These are phyloP conservation scores for Drosophila pallidifrons DNA, from an alignment of 1,140 invertebrate species.

Conservation along the genomic window DNA sequence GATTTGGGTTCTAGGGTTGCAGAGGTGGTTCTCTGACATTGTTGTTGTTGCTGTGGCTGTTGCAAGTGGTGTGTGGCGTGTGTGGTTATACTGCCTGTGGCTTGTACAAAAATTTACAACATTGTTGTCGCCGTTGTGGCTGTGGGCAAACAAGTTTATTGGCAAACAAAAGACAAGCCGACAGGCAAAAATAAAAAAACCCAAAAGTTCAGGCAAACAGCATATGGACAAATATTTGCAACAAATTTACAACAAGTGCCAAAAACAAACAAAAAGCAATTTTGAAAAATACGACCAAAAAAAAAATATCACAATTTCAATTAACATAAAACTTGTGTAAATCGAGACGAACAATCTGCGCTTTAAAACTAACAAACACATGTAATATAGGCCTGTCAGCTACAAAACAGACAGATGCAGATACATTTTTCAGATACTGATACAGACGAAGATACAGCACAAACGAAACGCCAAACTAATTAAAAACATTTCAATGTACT, in stretches of 20 bases:
- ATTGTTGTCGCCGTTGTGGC: slow-evolving; percentile 35
- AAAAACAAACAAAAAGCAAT: slow-evolving; percentile 29
- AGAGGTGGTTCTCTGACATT: background rate
- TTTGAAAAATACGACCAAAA: too few species aligned
- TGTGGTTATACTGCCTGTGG: slow-evolving; percentile 13
- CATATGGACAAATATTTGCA: slow-evolving; percentile 60
- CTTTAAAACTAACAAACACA: slow-evolving; percentile 22
- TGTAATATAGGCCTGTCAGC: slow-evolving; percentile 27
- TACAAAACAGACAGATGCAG: slow-evolving; percentile 1
- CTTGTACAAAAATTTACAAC: slow-evolving; percentile 38
- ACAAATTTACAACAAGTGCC: slow-evolving; percentile 44
- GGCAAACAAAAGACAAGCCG: slow-evolving; percentile 19
- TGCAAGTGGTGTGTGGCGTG: background rate
- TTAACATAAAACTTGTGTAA: slow-evolving; percentile 63
- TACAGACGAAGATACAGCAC: slow-evolving; percentile 10
- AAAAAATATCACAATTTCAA: slow-evolving; percentile 40
- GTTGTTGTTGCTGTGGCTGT: too few species aligned
- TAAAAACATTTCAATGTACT: slow-evolving; percentile 47
- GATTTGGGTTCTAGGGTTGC: slow-evolving; percentile 30
- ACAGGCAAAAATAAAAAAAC: slow-evolving; percentile 11
- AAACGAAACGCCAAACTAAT: slow-evolving; percentile 36
- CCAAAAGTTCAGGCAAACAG: slow-evolving; percentile 24
- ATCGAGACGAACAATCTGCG: slow-evolving; percentile 35
- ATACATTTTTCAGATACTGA: slow-evolving; percentile 10
- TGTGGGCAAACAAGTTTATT: slow-evolving; percentile 42